Evolutionary conservation across 2,888 invertebrate species (phyloP), one percentile per base, ranked within the genome.

Genomic region (Patella depressa): DNA sequence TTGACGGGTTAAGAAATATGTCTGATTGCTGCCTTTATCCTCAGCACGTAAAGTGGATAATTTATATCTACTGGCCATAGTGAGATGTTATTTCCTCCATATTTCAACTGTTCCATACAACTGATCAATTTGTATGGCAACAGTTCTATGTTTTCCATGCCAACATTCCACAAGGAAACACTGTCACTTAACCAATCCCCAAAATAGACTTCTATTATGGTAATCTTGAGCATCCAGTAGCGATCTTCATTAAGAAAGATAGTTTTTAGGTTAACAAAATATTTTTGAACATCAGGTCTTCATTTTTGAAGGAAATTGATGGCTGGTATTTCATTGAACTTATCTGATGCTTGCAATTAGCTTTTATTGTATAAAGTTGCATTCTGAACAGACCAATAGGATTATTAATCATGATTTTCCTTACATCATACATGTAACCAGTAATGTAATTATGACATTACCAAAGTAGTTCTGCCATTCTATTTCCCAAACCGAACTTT

Each of bases 201-300:
- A 24, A 65, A 65, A 65, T 65, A 65, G 65, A 65, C 65, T 65
- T 65, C 65, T 14, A 65, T 65, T 65, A 65, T 65, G 24, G 24
- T 24, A 15, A 24, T 65, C 24, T 24, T 24, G 19, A 19, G 7
- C 65, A 65, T 65, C 24, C 65, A 65, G 65, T 24, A 19, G 24
- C 24, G 65, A 65, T 65, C 65, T 19, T 19, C 24, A 65, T 19
- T n/a, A 17, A 65, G 24, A 65, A 65, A 65, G 24, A 65, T 9
- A 65, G 65, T 65, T 65, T 65, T 65, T 65, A 65, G 65, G 65
- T 65, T 65, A 65, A 65, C 65, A 65, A 65, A 65, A 65, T 65
- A 65, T 65, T 65, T 65, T 24, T 65, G 65, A 65, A 65, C 65
- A 65, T 65, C 65, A 65, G 65, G 65, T 65, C 65, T 65, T 65